Conservation (phyloP, 1,140 invertebrate genomes). For the Drosophila ercepeae region DNA sequence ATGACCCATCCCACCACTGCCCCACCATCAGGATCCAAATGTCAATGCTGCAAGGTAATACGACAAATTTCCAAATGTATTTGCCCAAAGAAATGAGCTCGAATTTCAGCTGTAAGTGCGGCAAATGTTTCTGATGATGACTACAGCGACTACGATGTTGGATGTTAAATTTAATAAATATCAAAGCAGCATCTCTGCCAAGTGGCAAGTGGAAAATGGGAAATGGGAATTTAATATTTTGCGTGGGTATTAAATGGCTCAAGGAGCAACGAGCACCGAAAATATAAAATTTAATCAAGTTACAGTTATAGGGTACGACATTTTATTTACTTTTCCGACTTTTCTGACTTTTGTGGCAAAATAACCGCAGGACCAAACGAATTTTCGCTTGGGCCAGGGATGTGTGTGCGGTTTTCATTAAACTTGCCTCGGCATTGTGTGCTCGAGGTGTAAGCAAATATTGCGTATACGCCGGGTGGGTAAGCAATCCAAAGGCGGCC, state of each 20-base stretch:
- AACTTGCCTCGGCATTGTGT: neutral
- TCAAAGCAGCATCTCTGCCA: slow-evolving; percentile 43
- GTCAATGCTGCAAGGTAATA: slow-evolving; percentile 51
- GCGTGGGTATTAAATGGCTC: slow-evolving; percentile 41
- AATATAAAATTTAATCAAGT: slow-evolving; percentile 28
- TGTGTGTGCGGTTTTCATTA: neutral
- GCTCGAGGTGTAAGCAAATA: neutral
- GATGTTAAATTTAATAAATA: slow-evolving; percentile 73
- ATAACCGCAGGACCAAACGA: neutral
- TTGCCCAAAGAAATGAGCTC: slow-evolving; percentile 42
- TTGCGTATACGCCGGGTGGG: slow-evolving; percentile 32
- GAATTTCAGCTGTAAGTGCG: slow-evolving; percentile 27
- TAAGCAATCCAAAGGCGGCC: slow-evolving; percentile 9
- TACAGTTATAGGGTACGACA: slow-evolving; percentile 10
- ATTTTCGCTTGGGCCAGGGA: slow-evolving; percentile 1
- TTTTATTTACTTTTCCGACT: slow-evolving; percentile 30
- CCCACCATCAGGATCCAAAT: slow-evolving; percentile 27
- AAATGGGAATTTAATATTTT: slow-evolving; percentile 52
- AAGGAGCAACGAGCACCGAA: neutral
- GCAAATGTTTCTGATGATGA: slow-evolving; percentile 23
- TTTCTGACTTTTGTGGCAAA: slow-evolving; percentile 7
- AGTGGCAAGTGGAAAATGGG: too few species aligned
- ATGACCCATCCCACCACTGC: slow-evolving; percentile 30
- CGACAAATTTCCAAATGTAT: slow-evolving; percentile 55
- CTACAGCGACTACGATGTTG: slow-evolving; percentile 3